Evolutionary conservation across 2,113 vertebrate genomes (phyloP).

Genomic region (Xenus cinereus): DNA sequence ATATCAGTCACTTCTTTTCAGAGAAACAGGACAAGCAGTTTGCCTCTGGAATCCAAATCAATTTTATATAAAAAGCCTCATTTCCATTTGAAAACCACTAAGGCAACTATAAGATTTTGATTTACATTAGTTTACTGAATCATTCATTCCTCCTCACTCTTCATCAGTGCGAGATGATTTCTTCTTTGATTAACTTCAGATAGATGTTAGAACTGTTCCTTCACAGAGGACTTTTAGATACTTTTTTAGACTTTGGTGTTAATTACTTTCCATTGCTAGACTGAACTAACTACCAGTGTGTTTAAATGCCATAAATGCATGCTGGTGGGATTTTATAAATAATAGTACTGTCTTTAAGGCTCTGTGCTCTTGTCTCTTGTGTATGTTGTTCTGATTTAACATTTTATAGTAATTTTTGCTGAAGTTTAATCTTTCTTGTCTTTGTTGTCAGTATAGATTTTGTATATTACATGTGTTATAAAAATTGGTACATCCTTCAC

Average conservation of each 20-base stretch:
- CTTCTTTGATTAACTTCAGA: constrained; percentile 54
- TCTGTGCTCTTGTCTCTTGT: not conserved
- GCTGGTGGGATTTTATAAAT: not conserved
- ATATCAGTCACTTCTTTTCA: constrained; percentile 5
- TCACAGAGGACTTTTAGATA: not conserved
- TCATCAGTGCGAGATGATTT: constrained; percentile 47
- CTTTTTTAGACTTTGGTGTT: not conserved
- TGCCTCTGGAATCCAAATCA: constrained; percentile 55
- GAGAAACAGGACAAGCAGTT: not conserved
- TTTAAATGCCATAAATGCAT: not conserved
- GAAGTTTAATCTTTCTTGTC: not conserved
- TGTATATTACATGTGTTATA: not conserved
- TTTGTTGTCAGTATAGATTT: not conserved
- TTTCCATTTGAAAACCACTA: constrained; percentile 64
- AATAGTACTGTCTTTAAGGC: not conserved
- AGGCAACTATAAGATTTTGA: constrained; percentile 43
- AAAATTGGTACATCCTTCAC: not conserved
- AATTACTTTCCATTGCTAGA: constrained; percentile 5
- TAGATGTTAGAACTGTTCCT: constrained; percentile 13
- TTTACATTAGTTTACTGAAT: constrained; percentile 58
- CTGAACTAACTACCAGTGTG: not conserved
- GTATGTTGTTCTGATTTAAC: not conserved
- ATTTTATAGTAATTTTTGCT: not conserved
- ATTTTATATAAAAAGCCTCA: constrained; percentile 49
- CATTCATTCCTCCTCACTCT: constrained; percentile 38